Conservation (phyloP, 2,113 vertebrate genomes). For the Eptatretus burgeri region DNA sequence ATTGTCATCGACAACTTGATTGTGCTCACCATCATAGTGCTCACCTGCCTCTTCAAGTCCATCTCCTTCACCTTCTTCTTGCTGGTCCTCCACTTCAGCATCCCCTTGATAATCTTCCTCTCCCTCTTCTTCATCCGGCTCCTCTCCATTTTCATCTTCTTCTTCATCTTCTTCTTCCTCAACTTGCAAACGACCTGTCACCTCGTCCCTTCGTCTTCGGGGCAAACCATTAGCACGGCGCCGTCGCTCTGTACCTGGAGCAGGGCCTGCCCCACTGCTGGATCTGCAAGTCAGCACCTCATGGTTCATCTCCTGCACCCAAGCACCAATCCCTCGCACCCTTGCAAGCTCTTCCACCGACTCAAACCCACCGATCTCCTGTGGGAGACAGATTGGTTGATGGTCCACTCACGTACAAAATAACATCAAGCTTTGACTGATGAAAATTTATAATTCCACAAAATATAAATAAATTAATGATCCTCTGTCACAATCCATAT, state of each 20-base stretch:
- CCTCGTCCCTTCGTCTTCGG: background rate
- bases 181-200: background rate
- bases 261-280: background rate
- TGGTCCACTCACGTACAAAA: too few relatives aligned
- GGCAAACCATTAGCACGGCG: background rate
- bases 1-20: too few relatives aligned
- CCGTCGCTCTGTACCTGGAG: slow-evolving; percentile 1
- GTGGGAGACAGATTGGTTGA: background rate
- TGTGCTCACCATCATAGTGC: too few relatives aligned
- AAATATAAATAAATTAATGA: too few relatives aligned
- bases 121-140: background rate
- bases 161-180: background rate
- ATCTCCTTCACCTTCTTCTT: background rate
- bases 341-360: slow-evolving; percentile 3
- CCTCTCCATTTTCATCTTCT: background rate
- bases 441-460: too few relatives aligned
- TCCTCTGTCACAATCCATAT: too few relatives aligned
- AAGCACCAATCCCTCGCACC: slow-evolving; percentile 2
- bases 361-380: slow-evolving; percentile 5
- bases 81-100: background rate
- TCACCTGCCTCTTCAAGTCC: slow-evolving; percentile 1
- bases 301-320: slow-evolving; percentile 1
- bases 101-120: background rate
- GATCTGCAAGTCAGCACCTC: slow-evolving; percentile 1
- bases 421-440: too few relatives aligned